Evolutionary conservation across 2,797 vertebrate genomes (phyloP), one percentile per base, ranked within the genome.

Genomic region (Lophotriccus pileatus): DNA sequence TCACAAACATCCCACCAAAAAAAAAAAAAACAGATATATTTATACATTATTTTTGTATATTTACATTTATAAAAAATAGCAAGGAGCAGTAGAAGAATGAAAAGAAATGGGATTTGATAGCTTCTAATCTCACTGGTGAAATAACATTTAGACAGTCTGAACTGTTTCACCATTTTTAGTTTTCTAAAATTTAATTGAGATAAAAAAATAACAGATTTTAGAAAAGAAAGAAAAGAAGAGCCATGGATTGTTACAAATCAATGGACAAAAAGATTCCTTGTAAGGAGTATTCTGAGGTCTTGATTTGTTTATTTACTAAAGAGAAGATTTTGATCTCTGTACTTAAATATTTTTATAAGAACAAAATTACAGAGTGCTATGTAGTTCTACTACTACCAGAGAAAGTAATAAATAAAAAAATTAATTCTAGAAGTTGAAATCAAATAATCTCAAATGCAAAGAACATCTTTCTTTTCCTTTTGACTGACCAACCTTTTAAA

Each of bases 161-260:
- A 72, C 4, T 52, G 9, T 58, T 84, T 53, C 12, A 60, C 7
- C 0, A 3, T 21, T 39, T 34, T 49, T 14, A 21, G 6, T 16
- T 90, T 78, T 70, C 28, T 20, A 67, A 70, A 66, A 41, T 30
- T 21, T 44, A 52, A 14, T 24, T 28, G 6, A 2, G 2, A 5
- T 11, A 10, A 79, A 4, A 41, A 34, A 53, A 39, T 55, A 15
- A 68, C 14, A 39, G 10, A 27, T 25, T 3, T 0, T 10, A 58
- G 16, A 60, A 93, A 6, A 50, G 53, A 44, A n/a, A 19, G 0
- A 46, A 77, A 50, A 47, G 10, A 50, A 37, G 3, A 34, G 2
- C 3, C 17, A 46, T 6, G 3, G 5, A 6, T 28, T 52, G 2
- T 25, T 69, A 39, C 2, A 3, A 46, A 18, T 4, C 3, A 52